Evolutionary conservation across 2,888 invertebrate genomes (phyloP), one percentile per base, ranked within the genome.

Genomic region (Craniophora ligustri): DNA sequence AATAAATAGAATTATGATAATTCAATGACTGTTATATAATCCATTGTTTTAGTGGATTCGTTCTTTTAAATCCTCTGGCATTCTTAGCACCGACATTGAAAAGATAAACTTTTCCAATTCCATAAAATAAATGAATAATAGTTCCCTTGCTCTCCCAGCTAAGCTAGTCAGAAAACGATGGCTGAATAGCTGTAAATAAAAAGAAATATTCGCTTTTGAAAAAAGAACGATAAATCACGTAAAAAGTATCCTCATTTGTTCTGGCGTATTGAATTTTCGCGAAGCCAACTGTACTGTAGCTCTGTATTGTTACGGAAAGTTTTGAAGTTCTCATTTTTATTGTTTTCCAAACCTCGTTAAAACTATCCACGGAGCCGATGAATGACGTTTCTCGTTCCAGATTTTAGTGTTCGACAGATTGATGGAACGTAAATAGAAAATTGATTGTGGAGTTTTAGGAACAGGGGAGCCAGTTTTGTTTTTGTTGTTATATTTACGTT

Each of bases 321-420:
- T 79, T 64, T 44, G 66, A 56, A 54, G 48, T 47, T 40, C 46
- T 34, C 55, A 42, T 58, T 73, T 71, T 75, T 73, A 72, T 75
- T 76, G 75, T 72, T 74, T 72, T 65, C 51, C 42, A 61, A 74
- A 76, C 64, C 76, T 80, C 77, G 77, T 80, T 80, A 81, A 73
- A 80, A 76, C 77, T 78, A 79, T 73, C 55, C 56, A 45, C 54
- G 42, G 55, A 39, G 39, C 47, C 58, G 65, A 72, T 75, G 61
- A 65, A 68, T 66, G 58, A 62, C 56, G 49, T 46, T 59, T 57
- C 64, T 40, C 21, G 34, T 44, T 46, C 5, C 23, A 26, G 13
- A 40, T 51, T 60, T 55, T 38, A 42, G 47, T 40, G 42, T 57
- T 48, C 14, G 11, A 38, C 35, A 31, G 26, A 48, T 44, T 40